These are phyloP conservation scores for Apamea anceps DNA, from an alignment of 2,888 invertebrate species.

Conservation along the genomic window DNA sequence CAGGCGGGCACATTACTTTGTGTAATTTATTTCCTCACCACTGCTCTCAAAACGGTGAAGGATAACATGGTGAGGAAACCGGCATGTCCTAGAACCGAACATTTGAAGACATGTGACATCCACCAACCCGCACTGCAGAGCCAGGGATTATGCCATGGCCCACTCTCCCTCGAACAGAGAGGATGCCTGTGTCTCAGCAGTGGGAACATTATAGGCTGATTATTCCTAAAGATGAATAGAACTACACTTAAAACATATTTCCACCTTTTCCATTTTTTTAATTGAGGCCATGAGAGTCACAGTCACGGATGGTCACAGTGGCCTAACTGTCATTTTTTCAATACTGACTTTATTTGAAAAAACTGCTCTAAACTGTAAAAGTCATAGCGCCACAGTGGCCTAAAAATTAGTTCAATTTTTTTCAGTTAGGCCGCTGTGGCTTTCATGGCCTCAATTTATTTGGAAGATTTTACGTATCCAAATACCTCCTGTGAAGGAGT, in stretches of 20 bases:
- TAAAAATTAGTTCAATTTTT: too few relatives aligned
- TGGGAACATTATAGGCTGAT: not conserved
- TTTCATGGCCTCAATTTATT: too few relatives aligned
- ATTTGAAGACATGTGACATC: not conserved
- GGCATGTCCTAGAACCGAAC: not conserved
- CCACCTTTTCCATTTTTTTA: not conserved
- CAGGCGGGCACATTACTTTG: not conserved
- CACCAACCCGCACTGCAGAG: not conserved
- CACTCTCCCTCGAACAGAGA: not conserved
- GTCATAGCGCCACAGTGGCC: too few relatives aligned
- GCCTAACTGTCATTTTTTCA: too few relatives aligned
- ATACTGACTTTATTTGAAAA: too few relatives aligned
- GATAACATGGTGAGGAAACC: not conserved
- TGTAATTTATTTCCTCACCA: not conserved
- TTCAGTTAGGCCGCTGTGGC: too few relatives aligned
- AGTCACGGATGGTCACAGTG: too few relatives aligned
- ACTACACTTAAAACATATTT: not conserved
- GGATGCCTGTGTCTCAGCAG: not conserved
- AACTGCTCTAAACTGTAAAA: too few relatives aligned
- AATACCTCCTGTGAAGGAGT: not conserved
- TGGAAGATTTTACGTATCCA: not conserved
- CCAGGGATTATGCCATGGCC: too few relatives aligned
- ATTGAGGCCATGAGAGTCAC: too few relatives aligned
- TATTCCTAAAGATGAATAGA: not conserved
- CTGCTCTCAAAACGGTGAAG: not conserved